These are phyloP conservation scores for Zoroaster sp. DNA, from an alignment of 53 echinoderm and acorn worm genomes.

Conservation along the genomic window DNA sequence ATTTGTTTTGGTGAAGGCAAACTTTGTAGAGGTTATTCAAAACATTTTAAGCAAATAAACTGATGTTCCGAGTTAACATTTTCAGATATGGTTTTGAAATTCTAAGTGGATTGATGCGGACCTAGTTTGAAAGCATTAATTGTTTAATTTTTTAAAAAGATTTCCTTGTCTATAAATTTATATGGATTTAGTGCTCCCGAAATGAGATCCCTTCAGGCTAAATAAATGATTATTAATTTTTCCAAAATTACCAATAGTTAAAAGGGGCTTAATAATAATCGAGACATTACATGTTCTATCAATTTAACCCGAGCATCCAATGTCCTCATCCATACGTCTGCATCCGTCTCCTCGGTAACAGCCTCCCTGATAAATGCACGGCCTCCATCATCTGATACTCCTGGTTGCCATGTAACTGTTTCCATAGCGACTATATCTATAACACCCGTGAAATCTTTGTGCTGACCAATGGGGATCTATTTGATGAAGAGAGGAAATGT, in stretches of 20 bases:
- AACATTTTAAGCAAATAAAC: too few species aligned
- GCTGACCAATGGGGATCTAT: constrained; percentile 80
- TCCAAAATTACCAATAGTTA: too few species aligned
- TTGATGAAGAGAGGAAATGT: neutral
- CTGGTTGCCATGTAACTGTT: constrained; percentile 73
- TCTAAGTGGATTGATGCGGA: too few species aligned
- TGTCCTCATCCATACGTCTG: constrained; percentile 57
- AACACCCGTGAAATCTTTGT: constrained; percentile 71
- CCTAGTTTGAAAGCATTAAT: too few species aligned
- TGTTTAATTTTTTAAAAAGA: too few species aligned
- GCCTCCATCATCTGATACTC: constrained; percentile 45
- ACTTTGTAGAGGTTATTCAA: too few species aligned
- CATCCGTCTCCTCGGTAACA: constrained; percentile 44
- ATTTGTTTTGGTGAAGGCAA: too few species aligned
- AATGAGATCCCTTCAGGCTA: neutral
- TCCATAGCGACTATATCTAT: constrained; percentile 90
- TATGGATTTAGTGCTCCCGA: too few species aligned
- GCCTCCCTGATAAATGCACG: constrained; percentile 43
- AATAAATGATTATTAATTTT: neutral
- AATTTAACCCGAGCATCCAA: constrained; percentile 67
- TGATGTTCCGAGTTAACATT: too few species aligned
- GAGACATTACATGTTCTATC: constrained; percentile 88
- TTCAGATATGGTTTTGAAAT: too few species aligned
- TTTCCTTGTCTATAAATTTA: too few species aligned
- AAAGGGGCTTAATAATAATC: neutral